A percentile compares a stretch with the other conserved stretches of the same genome.
Conservation (phyloP, 2,888 invertebrate genomes). For the Lycia hirtaria region DNA sequence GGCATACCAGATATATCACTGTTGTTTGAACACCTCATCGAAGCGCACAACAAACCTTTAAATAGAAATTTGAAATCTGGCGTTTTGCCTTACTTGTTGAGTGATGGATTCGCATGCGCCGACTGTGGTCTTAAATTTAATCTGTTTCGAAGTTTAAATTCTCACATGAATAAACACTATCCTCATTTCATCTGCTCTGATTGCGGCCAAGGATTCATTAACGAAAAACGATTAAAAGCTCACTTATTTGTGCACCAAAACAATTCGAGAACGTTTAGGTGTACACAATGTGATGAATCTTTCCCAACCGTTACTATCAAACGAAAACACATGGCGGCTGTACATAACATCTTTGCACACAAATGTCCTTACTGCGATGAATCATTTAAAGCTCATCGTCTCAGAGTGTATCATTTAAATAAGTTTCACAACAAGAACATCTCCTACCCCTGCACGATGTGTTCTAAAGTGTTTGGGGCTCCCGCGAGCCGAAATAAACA, state of each 20-base stretch:
- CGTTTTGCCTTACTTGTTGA: slow-evolving; percentile 1
- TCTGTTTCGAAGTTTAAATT: slow-evolving; percentile 32
- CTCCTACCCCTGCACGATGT: neutral
- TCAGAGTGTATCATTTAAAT: neutral
- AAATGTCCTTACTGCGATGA: slow-evolving; percentile 6
- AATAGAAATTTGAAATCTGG: slow-evolving; percentile 1
- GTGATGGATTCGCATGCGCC: slow-evolving; percentile 3
- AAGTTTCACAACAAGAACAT: slow-evolving; percentile 1
- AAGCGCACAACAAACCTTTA: slow-evolving; percentile 1
- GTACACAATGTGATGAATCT: neutral
- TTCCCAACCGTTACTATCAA: neutral
- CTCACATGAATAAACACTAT: slow-evolving; percentile 60
- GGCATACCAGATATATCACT: slow-evolving; percentile 52
- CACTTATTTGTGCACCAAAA: neutral
- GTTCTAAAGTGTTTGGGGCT: neutral
- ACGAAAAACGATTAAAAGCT: neutral
- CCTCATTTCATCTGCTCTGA: slow-evolving; percentile 3
- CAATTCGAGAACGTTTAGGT: neutral
- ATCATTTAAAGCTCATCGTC: neutral
- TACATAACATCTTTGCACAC: neutral
- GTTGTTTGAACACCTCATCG: slow-evolving; percentile 53
- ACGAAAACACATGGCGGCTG: neutral
- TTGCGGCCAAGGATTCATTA: slow-evolving; percentile 1
- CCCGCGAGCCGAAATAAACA: neutral
- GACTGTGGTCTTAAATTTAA: slow-evolving; percentile 8